Evolutionary conservation across 2,113 vertebrate genomes (phyloP).

Genomic region (Clupea harengus): DNA sequence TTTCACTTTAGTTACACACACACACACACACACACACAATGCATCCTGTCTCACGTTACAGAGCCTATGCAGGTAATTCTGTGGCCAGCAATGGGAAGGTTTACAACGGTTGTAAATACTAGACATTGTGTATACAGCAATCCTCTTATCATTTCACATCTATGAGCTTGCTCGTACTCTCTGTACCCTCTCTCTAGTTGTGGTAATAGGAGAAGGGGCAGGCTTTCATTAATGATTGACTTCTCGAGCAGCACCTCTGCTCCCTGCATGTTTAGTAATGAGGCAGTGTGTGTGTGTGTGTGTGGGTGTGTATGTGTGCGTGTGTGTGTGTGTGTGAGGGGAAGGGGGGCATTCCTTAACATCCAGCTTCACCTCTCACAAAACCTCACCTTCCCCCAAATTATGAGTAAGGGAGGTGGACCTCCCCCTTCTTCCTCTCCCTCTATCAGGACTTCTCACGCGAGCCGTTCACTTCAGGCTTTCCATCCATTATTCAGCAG

Average conservation of each 20-base stretch:
- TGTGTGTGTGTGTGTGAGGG: background rate
- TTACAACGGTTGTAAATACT: conserved; percentile 1
- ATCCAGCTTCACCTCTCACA: background rate
- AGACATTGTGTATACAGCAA: background rate
- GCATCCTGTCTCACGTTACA: background rate
- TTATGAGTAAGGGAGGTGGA: background rate
- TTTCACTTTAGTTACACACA: background rate
- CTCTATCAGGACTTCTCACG: conserved; percentile 35
- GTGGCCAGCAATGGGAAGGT: background rate
- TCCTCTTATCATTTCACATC: background rate
- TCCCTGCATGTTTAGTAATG: background rate
- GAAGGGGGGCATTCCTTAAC: background rate
- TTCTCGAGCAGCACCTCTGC: conserved; percentile 39
- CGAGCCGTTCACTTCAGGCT: conserved; percentile 52
- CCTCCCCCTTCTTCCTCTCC: conserved; percentile 32
- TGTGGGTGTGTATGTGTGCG: background rate
- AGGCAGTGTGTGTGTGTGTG: background rate
- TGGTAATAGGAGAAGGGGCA: conserved; percentile 64
- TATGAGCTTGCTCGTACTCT: background rate
- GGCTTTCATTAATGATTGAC: conserved; percentile 75
- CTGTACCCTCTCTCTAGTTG: conserved; percentile 48
- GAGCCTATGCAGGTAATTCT: background rate
- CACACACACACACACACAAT: background rate
- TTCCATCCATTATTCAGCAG: conserved; percentile 70
- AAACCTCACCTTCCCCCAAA: background rate